Evolutionary conservation across 2,113 vertebrate genomes (phyloP), one percentile per base, ranked within the genome.

Genomic region (Callospermophilus lateralis): DNA sequence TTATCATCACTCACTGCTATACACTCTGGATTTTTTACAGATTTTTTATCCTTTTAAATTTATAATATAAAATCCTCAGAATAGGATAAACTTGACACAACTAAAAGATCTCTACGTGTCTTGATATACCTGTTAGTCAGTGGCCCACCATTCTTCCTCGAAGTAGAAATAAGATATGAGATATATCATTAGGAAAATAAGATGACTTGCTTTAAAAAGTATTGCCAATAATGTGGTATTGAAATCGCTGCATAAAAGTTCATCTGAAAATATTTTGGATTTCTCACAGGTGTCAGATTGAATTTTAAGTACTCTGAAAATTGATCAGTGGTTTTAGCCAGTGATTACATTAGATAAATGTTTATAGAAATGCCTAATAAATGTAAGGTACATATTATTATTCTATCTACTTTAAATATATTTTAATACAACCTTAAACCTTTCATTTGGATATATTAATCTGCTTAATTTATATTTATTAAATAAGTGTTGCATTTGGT

Each of bases 21-120:
- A 87, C 28, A 78, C 30, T 81, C 24, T 80, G n/a, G n/a, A 79
- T 63, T 94, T 24, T 93, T 95, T 63, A 39, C 8, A 81, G 45
- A 76, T 30, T 67, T 84, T 65, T 79, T 67, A 13, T 63, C 53
- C 55, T 53, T 79, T 76, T 51, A 93, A 85, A 63, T 48, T 39
- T 95, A 81, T 55, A 24, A 9, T 24, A 85, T 68, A 87, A 78
- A 93, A 76, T 88, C 34, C 10, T 85, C n/a, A 89, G 28, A 88
- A 89, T 81, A 96, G 81, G 30, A 8, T 90, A 77, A 94, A 55
- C 45, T 68, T 68, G 24, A n/a, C 39, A 53, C 19, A 72, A 70
- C 76, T n/a, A 79, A n/a, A 55, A 70, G 53, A 77, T 32, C 3
- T 81, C 6, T 1, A 30, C 28, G 13, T 84, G 42, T 89, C 53